Evolutionary conservation across 2,797 vertebrate genomes (phyloP), one percentile per base, ranked within the genome.

Genomic region (Caiman crocodilus): DNA sequence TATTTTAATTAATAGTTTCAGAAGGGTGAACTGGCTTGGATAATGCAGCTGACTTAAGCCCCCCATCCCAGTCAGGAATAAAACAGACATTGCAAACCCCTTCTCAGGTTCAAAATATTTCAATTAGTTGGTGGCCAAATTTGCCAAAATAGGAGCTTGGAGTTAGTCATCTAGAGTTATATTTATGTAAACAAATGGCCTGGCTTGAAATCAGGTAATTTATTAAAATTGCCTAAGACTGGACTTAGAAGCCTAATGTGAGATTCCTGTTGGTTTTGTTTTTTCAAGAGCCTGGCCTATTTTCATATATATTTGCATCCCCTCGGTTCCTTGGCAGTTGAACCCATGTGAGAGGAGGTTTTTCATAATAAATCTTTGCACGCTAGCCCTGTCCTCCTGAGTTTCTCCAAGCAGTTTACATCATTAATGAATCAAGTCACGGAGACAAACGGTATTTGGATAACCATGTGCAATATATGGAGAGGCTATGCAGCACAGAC

Each of bases 1-100:
- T 97, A 87, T 91, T 96, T 97, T 94, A 96, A 95, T 93, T 95
- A 96, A 93, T 94, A 92, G 89, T 78, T 95, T 78, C 89, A 93
- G 90, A 94, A 94, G 83, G 78, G 91, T 94, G 88, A 95, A 94
- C 42, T 95, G 95, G 93, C 26, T 93, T 78, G 88, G 80, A 91
- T 76, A 85, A 94, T 92, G 94, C 82, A 93, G 82, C 81, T 32
- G 60, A 30, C 28, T 61, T 83, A 92, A 92, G 95, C 80, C 78
- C 42, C 94, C 91, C 80, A 89, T 87, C 86, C 92, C 87, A 94
- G 92, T 94, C 63, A 42, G 28, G 26, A 14, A 56, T 55, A 16
- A 56, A 75, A 64, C 20, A 76, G 82, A 69, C n/a, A 59, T 74
- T 74, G 50, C 11, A 59, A 92, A 69, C 87, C 82, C 78, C 57